Conservation (phyloP, 2,797 vertebrate species). For the Setipinna tenuifilis region DNA sequence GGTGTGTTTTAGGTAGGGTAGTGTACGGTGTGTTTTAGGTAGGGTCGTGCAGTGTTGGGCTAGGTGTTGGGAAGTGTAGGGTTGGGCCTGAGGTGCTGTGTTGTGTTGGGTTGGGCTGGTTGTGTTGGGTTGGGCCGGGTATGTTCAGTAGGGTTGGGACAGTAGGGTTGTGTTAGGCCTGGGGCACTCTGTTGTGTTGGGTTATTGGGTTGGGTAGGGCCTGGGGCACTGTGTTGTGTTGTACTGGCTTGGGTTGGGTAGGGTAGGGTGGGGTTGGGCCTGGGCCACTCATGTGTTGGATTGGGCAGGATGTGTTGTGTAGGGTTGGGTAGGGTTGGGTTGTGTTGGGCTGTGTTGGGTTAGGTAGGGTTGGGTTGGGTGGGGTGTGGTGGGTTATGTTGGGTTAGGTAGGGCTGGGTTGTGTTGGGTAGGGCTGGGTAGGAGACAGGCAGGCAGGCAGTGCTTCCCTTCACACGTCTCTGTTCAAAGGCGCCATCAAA, state of each 20-base stretch:
- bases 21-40: no score
- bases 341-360: neutral
- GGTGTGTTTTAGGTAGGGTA: no score
- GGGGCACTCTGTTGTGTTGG: no score
- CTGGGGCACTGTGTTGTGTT: no score
- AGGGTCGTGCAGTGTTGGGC: no score
- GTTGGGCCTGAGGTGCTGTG: no score
- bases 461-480: conserved; percentile 75
- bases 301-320: neutral
- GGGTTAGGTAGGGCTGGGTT: neutral
- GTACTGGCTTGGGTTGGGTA: no score
- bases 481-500: conserved; percentile 82
- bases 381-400: neutral
- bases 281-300: neutral
- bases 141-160: no score
- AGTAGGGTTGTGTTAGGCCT: neutral
- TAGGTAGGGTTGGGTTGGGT: neutral
- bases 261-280: neutral
- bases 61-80: no score
- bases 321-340: neutral
- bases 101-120: no score
- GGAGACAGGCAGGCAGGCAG: conserved; percentile 53
- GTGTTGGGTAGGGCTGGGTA: neutral
- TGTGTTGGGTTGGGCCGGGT: no score
- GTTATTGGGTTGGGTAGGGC: no score